A percentile compares a stretch with the other conserved stretches of the same genome.
phyloP scores from a whole-genome alignment of 2,797 vertebrate genomes.

The Psittacula derbiana region DNA sequence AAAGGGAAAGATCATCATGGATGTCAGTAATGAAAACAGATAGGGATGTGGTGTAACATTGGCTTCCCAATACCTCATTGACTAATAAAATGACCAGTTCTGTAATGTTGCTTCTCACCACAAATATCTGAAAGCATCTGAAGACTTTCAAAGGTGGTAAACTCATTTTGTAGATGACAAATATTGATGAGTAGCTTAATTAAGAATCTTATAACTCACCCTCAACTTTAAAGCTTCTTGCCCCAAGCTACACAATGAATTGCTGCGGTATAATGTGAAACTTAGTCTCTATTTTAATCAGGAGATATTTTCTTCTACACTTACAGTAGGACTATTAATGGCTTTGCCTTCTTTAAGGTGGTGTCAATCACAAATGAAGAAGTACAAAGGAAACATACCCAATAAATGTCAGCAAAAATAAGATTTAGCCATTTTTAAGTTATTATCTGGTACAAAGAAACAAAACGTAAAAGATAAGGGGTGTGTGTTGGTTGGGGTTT shows the following conservation, averaged over 20 bases:
- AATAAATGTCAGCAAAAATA: neutral
- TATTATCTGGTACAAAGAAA: neutral
- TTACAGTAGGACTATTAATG: neutral
- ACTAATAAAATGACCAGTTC: slow-evolving; percentile 22
- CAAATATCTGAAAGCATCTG: slow-evolving; percentile 10
- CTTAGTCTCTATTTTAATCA: neutral
- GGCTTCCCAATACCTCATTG: neutral
- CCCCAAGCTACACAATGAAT: neutral
- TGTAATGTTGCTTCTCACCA: neutral
- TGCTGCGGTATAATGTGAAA: neutral
- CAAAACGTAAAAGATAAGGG: neutral
- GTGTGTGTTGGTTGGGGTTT: neutral
- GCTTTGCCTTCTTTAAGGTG: neutral
- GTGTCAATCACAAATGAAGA: neutral
- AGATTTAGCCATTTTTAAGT: neutral
- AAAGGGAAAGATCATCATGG: neutral
- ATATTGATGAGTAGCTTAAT: neutral
- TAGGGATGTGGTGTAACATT: neutral
- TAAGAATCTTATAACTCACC: neutral
- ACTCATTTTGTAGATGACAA: neutral
- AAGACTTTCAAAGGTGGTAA: neutral
- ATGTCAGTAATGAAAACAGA: slow-evolving; percentile 16
- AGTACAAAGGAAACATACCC: neutral
- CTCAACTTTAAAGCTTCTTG: neutral
- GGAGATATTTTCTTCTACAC: neutral